Evolutionary conservation across 2,797 vertebrate species (phyloP), one percentile per base, ranked within the genome.

Genomic region (Tangara arthus): DNA sequence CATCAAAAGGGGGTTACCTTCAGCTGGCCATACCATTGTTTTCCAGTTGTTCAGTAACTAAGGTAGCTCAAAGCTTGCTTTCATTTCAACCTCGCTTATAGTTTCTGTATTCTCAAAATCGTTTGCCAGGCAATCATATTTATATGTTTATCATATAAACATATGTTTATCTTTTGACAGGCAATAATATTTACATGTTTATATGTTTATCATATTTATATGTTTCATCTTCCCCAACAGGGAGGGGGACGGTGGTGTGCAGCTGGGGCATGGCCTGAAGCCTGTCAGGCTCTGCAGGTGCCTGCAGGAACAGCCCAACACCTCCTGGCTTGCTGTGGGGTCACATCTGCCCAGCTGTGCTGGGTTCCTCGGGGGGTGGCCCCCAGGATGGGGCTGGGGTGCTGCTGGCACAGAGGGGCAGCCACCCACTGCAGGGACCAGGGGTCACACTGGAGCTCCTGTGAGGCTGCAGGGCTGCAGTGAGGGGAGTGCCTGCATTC

Each of bases 391-490:
- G 37, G 9, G 27, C 37, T 87, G 82, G 30, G 59, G 21, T 22
- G 27, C 22, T 35, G 17, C 68, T 75, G 9, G 7, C 35, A 16
- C 0, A 2, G 26, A 34, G 47, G 22, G 28, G 8, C 44, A 47
- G 8, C 27, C 50, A 13, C 1, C 2, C 4, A 0, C 22, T n/a
- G 69, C 37, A 7, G 57, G 8, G n/a, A n/a, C 13, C 23, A 8
- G 61, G n/a, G 49, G 34, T 46, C 53, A 6, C 7, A 4, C 0
- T 30, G 61, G 46, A 39, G 18, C 37, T 13, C 15, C 28, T 39
- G 63, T 15, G 42, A 32, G 26, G 59, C 64, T 77, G 87, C 64
- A 64, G 28, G 32, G 57, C 64, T 76, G 86, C 56, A 57, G 39
- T 1, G 0, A 21, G 30, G 20, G 37, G 20, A 50, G 35, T 24